Conservation (phyloP, 2,113 vertebrate species). For the Cryptomyrus ogoouensis region DNA sequence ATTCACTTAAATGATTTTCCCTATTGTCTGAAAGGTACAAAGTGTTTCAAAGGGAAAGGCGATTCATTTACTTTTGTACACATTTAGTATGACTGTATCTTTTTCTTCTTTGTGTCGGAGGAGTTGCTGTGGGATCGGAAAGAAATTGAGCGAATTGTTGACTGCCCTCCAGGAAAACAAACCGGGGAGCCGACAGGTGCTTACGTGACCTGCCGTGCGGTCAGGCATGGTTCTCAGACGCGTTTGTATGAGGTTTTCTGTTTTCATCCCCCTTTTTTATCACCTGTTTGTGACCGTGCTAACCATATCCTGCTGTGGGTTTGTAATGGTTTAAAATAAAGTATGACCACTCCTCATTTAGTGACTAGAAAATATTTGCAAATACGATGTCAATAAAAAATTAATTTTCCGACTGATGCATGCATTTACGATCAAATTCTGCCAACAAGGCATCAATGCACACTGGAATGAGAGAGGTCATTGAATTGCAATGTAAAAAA, state of each 20-base stretch:
- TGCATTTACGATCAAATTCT: not conserved
- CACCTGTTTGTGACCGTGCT: not conserved
- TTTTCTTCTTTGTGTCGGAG: slow-evolving; percentile 6
- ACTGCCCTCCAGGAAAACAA: slow-evolving; percentile 51
- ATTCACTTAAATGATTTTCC: slow-evolving; percentile 58
- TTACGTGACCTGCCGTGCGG: not conserved
- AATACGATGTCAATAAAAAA: not conserved
- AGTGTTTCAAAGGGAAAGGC: slow-evolving; percentile 44
- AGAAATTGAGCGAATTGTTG: slow-evolving; percentile 63
- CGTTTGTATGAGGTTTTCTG: not conserved
- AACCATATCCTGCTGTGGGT: not conserved
- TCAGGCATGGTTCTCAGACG: not conserved
- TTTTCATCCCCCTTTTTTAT: not conserved
- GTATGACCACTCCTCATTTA: not conserved
- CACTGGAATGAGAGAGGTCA: not conserved
- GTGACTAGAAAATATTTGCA: not conserved
- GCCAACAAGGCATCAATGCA: not conserved
- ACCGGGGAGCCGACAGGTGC: not conserved
- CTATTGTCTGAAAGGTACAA: slow-evolving; percentile 57
- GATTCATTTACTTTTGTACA: slow-evolving; percentile 44
- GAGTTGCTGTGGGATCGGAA: slow-evolving; percentile 53
- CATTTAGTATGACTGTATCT: slow-evolving; percentile 48
- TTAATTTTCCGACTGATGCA: not conserved
- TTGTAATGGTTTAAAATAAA: not conserved
- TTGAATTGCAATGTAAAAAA: not conserved